Conservation (phyloP, 2,797 vertebrate genomes). For the Anomalospiza imberbis region DNA sequence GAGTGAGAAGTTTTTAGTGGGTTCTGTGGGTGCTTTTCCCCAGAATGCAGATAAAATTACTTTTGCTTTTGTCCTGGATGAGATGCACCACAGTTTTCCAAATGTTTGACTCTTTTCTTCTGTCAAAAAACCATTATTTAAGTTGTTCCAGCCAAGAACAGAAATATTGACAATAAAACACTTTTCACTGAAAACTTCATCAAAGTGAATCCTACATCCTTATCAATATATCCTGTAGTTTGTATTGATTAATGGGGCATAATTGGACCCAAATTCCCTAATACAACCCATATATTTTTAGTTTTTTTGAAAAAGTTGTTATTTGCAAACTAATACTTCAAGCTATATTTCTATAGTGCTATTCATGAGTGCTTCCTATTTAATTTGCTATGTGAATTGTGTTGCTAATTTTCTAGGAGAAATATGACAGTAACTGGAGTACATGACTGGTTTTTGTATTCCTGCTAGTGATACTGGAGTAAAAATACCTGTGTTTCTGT, state of each 20-base stretch:
- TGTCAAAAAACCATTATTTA: background rate
- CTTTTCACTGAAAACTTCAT: background rate
- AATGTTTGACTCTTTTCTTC: background rate
- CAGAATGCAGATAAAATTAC: background rate
- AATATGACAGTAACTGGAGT: background rate
- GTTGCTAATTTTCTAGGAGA: background rate
- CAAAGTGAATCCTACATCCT: background rate
- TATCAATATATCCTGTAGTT: background rate
- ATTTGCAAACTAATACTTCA: background rate
- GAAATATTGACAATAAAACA: background rate
- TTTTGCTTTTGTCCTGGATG: background rate
- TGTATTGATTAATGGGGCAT: background rate
- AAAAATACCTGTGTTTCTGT: background rate
- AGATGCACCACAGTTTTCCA: background rate
- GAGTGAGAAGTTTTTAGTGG: background rate
- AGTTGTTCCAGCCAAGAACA: background rate
- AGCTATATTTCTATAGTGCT: background rate
- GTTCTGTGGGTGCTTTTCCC: background rate
- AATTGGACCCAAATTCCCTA: background rate
- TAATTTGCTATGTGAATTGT: background rate
- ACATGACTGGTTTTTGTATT: background rate
- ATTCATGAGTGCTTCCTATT: background rate
- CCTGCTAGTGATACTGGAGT: background rate
- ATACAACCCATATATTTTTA: rapidly evolving
- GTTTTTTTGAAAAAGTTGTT: background rate